A percentile compares a stretch with the other conserved stretches of the same genome.
Evolutionary conservation across 2,113 vertebrate species (phyloP).

Genomic region (Polypterus bichir): DNA sequence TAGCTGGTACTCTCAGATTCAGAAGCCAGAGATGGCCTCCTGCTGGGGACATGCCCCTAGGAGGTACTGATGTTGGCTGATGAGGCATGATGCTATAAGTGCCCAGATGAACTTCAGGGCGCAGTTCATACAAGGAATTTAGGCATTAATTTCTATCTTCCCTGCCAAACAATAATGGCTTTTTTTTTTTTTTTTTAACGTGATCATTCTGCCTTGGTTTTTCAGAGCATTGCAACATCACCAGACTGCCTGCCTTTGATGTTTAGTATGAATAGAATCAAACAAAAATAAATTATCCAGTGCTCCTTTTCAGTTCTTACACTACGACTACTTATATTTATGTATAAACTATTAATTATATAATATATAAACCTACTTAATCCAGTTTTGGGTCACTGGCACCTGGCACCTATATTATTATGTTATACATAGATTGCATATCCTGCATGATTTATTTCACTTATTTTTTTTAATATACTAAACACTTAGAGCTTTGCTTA

Average conservation of each 20-base stretch:
- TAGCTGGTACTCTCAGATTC: conserved; percentile 50
- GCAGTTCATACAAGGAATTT: conserved; percentile 49
- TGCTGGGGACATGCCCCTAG: conserved; percentile 49
- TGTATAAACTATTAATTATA: no score
- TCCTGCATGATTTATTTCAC: no score
- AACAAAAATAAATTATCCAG: no score
- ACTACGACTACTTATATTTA: no score
- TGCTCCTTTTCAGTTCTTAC: no score
- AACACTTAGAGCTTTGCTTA: no score
- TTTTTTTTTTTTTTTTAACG: neutral
- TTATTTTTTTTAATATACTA: no score
- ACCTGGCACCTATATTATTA: no score
- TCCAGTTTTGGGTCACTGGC: no score
- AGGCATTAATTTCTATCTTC: conserved; percentile 42
- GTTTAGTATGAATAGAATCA: no score
- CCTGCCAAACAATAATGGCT: conserved; percentile 1
- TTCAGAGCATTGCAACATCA: neutral
- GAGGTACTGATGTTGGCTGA: conserved; percentile 52
- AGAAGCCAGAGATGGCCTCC: conserved; percentile 43
- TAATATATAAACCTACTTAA: no score
- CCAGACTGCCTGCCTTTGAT: neutral
- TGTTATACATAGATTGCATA: no score
- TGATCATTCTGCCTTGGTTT: neutral
- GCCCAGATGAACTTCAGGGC: conserved; percentile 57
- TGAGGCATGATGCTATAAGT: conserved; percentile 59